A percentile compares a stretch with the other conserved stretches of the same genome.
Evolutionary conservation across 2,113 vertebrate species (phyloP).

Genomic region (Aix galericulata): DNA sequence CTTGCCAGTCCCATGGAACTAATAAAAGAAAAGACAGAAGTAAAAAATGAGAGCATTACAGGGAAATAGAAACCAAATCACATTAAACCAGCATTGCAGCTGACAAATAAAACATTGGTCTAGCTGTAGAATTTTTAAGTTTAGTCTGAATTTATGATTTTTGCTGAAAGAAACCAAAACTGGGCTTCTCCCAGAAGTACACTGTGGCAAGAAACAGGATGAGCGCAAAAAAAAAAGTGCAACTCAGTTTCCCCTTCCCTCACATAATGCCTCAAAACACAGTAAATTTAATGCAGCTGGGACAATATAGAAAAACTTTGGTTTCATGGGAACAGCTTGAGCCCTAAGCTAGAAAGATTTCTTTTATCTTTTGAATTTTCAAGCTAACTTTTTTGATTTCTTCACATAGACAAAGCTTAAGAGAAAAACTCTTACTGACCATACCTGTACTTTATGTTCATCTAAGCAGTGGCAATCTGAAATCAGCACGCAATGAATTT

Average conservation of each 20-base stretch:
- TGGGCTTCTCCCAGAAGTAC: neutral
- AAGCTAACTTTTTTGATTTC: neutral
- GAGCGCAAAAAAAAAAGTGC: neutral
- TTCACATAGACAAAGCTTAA: neutral
- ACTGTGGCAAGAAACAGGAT: neutral
- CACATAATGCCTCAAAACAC: neutral
- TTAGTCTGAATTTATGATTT: conserved; percentile 21
- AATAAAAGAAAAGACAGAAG: conserved; percentile 56
- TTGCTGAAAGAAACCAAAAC: neutral
- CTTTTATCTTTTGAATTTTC: neutral
- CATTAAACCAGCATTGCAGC: conserved; percentile 29
- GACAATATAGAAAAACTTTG: neutral
- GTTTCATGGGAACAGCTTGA: neutral
- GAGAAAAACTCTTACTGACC: neutral
- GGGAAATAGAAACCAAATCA: conserved; percentile 57
- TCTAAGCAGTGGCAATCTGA: neutral
- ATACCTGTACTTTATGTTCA: neutral
- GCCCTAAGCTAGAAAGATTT: neutral
- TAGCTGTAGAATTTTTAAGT: neutral
- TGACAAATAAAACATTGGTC: conserved; percentile 45
- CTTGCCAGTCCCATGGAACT: neutral
- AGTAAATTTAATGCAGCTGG: neutral
- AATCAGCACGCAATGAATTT: neutral
- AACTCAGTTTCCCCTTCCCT: neutral
- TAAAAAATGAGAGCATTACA: conserved; percentile 50